Evolutionary conservation across 92 coral and sea anemone genomes (phyloP), one percentile per base, ranked within the genome.

Genomic region (Epizoanthus ramosus): DNA sequence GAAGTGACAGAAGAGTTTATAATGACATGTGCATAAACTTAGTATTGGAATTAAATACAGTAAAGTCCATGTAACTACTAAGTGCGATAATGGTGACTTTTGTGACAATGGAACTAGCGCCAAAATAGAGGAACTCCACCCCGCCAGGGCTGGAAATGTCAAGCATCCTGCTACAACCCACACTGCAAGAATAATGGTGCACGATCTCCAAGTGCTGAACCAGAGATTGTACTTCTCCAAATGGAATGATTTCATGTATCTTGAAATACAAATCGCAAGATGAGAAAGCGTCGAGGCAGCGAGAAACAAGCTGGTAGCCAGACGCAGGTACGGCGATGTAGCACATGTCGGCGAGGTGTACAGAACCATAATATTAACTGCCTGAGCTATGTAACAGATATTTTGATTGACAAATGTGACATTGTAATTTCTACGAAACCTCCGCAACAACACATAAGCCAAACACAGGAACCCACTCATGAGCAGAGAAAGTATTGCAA

Each of bases 191-290:
- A 74, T 23, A 9, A 74, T 54, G 9, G 37, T 17, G 65, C 58
- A 47, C n/a, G 66, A 56, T 74, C 80, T 21, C 39, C 47, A 45
- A n/a, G 35, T 4, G 53, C 31, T 16, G 37, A 54, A 74, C 64
- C 80, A 74, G 33, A n/a, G 31, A 57, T 74, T 43, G 47, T 74
- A 59, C 37, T 25, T 54, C 47, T 54, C 47, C 23, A 37, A 22
- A 12, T 74, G n/a, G 66, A 74, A 74, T 57, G 80, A 74, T 3
- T 74, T 74, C n/a, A 59, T 74, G 65, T 74, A 74, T 45, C 80
- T 74, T 74, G 80, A 74, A 53, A 74, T 8, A 39, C 66, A 74
- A 54, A 10, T 57, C 0, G 59, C 65, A 50, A 54, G 25, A 28
- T 31, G 57, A 28, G 80, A 74, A 15, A 74, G 47, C 21, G 65